A percentile compares a stretch with the other conserved stretches of the same genome.
phyloP scores from a whole-genome alignment of 2,113 vertebrate species.

The Chionodraco myersi region DNA sequence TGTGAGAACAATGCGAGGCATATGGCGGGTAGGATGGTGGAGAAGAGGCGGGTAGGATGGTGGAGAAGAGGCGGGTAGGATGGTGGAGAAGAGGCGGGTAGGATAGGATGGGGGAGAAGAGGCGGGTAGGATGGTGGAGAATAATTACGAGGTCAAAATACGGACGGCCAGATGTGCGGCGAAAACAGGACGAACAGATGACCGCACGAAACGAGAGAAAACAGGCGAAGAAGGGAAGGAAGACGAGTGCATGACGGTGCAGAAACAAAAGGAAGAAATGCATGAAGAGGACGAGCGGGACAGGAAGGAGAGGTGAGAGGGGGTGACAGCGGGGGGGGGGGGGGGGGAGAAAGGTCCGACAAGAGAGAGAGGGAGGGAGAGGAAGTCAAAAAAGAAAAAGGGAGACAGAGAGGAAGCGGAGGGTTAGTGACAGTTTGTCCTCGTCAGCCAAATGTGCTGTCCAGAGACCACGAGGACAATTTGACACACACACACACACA shows the following conservation, averaged over 20 bases:
- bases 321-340: conserved; percentile 32
- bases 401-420: conserved; percentile 61
- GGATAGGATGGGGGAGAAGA: too few species aligned
- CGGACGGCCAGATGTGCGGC: conserved; percentile 16
- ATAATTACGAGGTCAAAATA: not conserved
- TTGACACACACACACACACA: too few species aligned
- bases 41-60: too few species aligned
- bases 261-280: conserved; percentile 42
- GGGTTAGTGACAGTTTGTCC: conserved; percentile 80
- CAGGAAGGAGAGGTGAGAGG: conserved; percentile 44
- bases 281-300: not conserved
- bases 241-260: conserved; percentile 68
- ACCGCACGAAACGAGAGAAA: conserved; percentile 48
- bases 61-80: too few species aligned
- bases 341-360: conserved; percentile 9
- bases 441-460: conserved; percentile 70
- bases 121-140: not conserved
- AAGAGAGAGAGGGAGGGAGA: not conserved
- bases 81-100: too few species aligned
- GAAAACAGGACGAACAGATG: conserved; percentile 60
- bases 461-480: conserved; percentile 71
- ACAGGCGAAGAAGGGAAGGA: conserved; percentile 51
- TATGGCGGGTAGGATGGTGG: not conserved
- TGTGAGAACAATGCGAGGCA: not conserved
- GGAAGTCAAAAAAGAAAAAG: not conserved